Conservation (phyloP, 2,113 vertebrate species). For the Cephalophus harveyi region DNA sequence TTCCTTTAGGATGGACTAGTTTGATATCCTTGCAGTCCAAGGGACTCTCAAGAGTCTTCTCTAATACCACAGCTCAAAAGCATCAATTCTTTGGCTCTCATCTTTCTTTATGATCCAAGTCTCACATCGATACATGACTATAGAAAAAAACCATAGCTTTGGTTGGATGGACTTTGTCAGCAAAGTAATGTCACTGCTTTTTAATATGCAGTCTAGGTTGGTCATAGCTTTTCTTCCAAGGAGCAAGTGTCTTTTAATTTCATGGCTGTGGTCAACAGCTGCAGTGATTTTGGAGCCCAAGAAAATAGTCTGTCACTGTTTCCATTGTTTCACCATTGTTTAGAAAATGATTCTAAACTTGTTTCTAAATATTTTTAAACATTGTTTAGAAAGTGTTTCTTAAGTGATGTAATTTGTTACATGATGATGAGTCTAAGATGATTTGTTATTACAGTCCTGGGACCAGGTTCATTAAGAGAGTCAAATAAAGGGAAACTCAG, state of each 20-base stretch:
- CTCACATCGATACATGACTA: background rate
- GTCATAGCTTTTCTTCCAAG: background rate
- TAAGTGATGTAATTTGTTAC: constrained; percentile 25
- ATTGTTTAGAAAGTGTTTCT: constrained; percentile 2
- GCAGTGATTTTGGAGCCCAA: background rate
- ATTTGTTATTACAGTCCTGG: constrained; percentile 39
- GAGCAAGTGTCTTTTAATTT: background rate
- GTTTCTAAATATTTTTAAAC: background rate
- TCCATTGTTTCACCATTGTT: background rate
- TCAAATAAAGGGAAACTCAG: constrained; percentile 59
- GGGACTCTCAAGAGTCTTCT: background rate
- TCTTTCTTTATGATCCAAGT: background rate
- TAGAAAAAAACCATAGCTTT: background rate
- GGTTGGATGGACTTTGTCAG: background rate
- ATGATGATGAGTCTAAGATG: constrained; percentile 17
- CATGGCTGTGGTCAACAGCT: background rate
- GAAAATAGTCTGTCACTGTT: background rate
- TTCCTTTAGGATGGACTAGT: background rate
- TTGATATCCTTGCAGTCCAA: background rate
- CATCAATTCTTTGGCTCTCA: background rate
- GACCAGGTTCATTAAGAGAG: constrained; percentile 44
- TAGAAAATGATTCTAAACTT: background rate
- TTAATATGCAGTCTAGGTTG: background rate
- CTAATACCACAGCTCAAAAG: background rate
- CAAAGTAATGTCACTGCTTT: background rate